Evolutionary conservation across 2,797 vertebrate genomes (phyloP), one percentile per base, ranked within the genome.

Genomic region (Fundulus diaphanus): DNA sequence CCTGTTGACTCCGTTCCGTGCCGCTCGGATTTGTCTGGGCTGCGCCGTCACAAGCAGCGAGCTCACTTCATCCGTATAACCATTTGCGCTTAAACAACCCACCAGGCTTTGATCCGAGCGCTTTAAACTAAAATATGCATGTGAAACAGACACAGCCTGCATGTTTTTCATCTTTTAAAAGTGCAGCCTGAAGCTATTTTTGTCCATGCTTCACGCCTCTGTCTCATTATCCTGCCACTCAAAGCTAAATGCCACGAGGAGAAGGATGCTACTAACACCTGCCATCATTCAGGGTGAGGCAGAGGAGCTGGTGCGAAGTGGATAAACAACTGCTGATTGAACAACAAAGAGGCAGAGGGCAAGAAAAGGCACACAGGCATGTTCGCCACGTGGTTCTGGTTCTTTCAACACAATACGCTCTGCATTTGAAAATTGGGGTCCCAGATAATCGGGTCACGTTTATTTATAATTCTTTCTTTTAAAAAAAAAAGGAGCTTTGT

Each of bases 141-240:
- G 59, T 59, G 68, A 80, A 83, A 76, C 70, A 77, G 76, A 85
- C 65, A 63, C 74, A 70, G 40, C 35, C 70, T 57, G 27, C 63
- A n/a, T 63, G 29, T 61, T 70, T 79, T 75, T 78, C 76, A 61
- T 74, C 31, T 51, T 51, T 65, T 74, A 70, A 78, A 89, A 85
- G 74, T 57, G 33, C 51, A 76, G 77, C 83, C 81, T 33, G 61
- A 44, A 85, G 88, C 77, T 83, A 83, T 88, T 86, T 84, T 77
- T 73, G 61, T 74, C 76, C 79, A 56, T 66, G 66, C 57, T 75
- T 81, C 70, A 59, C 74, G 49, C 24, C 51, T 79, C 33, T 68
- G 68, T 49, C 70, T 65, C 63, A 74, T 79, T 61, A 73, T 81
- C 74, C 52, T 76, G 68, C 74, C 73, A 79, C 69, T 65, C 77